These are phyloP conservation scores for Plotosus lineatus DNA, from an alignment of 2,113 vertebrate genomes.

Conservation along the genomic window DNA sequence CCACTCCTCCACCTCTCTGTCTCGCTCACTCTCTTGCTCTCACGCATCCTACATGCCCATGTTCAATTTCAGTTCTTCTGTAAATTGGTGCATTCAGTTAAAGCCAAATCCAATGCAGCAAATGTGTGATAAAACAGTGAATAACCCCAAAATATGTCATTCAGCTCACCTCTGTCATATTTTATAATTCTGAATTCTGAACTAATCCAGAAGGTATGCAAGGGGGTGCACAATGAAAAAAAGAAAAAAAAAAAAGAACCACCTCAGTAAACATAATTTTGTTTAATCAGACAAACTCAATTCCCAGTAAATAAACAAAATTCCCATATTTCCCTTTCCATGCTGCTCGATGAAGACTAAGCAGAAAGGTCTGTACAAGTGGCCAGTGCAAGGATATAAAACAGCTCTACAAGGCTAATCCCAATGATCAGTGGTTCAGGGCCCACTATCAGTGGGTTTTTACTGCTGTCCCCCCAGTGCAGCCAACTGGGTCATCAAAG, in stretches of 20 bases:
- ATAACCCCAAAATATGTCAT: background rate
- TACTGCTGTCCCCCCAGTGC: too few relatives aligned
- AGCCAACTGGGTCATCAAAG: too few relatives aligned
- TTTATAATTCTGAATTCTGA: background rate
- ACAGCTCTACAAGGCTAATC: slow-evolving; percentile 48
- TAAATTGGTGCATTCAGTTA: background rate
- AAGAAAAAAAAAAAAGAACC: slow-evolving; percentile 24
- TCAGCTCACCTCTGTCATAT: background rate
- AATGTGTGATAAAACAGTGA: background rate
- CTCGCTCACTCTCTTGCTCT: background rate
- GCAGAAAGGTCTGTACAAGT: slow-evolving; percentile 29
- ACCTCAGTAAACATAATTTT: slow-evolving; percentile 37
- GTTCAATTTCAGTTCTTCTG: slow-evolving; percentile 10
- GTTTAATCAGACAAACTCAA: slow-evolving; percentile 58
- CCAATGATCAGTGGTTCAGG: too few relatives aligned
- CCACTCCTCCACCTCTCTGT: background rate
- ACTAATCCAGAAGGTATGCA: background rate
- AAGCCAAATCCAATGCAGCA: background rate
- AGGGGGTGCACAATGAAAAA: background rate
- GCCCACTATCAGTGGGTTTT: too few relatives aligned
- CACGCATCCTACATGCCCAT: background rate
- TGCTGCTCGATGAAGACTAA: slow-evolving; percentile 1
- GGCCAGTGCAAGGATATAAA: slow-evolving; percentile 33
- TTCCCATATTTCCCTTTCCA: slow-evolving; percentile 8
- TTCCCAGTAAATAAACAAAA: slow-evolving; percentile 53